Base-by-base conservation (phyloP, 2,888 invertebrate genomes). In the Marasmarcha lunaedactyla region DNA sequence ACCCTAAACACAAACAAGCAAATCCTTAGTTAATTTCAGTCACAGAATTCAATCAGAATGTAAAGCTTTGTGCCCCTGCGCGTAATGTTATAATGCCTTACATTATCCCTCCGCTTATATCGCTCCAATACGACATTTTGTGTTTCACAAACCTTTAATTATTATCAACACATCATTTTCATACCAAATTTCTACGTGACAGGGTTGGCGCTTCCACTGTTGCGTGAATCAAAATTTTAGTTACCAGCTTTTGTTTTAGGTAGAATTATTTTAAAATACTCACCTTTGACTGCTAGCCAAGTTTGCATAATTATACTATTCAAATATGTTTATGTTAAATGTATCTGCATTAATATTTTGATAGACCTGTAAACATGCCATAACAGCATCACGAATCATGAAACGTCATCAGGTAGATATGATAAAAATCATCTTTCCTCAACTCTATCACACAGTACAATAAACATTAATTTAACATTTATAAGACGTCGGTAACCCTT, bases 11-110 rank as follows among this genome's bases (percentile, higher is more conserved):
- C 20, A 9, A 30, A 30, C 30, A 30, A n/a, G 30, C 83, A 79
- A 81, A 83, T 83, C 83, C 83, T 81, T 81, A 79, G 81, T 79
- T 79, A 81, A 81, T 83, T 79, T 83, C 78, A 81, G 72, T 76
- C 66, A 62, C 72, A 76, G 81, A 78, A 83, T 81, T 81, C 83
- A 81, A 83, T 81, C 83, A 79, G 69, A 76, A 71, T 63, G 71
- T 71, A 76, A 66, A 76, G 77, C 76, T 74, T 73, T 77, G 64
- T 74, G 60, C 74, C 74, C 71, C 68, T 55, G 63, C 63, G 65
- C 66, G 68, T 81, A 77, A 79, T 77, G 76, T 81, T 72, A 77
- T 81, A 79, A 81, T 78, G 71, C 74, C 69, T 69, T 65, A 69
- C 70, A 72, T 78, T 71, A 77, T 74, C 74, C 74, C 71, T 68